Conservation (phyloP, 2,888 invertebrate genomes). For the Drosophila mettleri region DNA sequence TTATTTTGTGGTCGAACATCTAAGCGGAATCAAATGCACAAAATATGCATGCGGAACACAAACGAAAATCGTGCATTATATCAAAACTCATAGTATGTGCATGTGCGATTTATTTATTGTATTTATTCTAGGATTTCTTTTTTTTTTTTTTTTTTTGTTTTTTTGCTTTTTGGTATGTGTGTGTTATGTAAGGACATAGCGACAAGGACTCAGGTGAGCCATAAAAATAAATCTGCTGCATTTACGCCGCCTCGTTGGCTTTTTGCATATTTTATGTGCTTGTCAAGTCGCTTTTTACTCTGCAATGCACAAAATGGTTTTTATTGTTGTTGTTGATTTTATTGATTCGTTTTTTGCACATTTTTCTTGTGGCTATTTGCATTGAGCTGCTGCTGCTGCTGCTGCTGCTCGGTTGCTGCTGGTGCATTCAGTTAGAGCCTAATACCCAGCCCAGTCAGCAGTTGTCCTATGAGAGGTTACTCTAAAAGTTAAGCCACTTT, state of each 20-base stretch:
- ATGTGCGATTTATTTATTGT: constrained; percentile 38
- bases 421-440: constrained; percentile 59
- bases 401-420: constrained; percentile 43
- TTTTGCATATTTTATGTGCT: constrained; percentile 72
- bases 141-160: too few species aligned
- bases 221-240: constrained; percentile 77
- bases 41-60: constrained; percentile 24
- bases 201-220: constrained; percentile 58
- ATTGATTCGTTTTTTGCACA: constrained; percentile 60
- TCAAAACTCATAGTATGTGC: constrained; percentile 18
- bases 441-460: constrained; percentile 57
- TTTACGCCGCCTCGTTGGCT: constrained; percentile 72
- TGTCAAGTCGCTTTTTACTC: constrained; percentile 55
- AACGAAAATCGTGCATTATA: constrained; percentile 32
- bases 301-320: constrained; percentile 54
- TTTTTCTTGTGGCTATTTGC: constrained; percentile 19
- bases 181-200: constrained; percentile 28
- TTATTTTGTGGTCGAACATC: constrained; percentile 29
- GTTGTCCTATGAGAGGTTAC: constrained; percentile 34
- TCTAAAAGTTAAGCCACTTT: constrained; percentile 73
- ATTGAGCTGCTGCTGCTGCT: constrained; percentile 1
- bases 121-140: too few species aligned
- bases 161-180: not conserved
- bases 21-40: constrained; percentile 27
- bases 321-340: constrained; percentile 55